A percentile compares a stretch with the other conserved stretches of the same genome.
Conservation (phyloP, 2,113 vertebrate species). For the Onychostruthus taczanowskii region DNA sequence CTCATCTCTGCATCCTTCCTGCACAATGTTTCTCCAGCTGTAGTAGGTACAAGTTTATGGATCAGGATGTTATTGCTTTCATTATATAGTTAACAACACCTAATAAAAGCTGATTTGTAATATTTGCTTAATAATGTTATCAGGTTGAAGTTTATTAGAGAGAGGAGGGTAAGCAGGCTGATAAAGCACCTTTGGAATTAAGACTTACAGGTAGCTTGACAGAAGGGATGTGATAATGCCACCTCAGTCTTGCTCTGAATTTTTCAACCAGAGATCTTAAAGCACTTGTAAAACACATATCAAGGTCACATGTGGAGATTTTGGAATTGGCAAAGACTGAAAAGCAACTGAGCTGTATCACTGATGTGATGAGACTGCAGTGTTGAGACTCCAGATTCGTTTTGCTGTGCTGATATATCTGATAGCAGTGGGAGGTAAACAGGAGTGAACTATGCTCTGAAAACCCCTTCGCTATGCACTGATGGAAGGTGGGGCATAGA, state of each 20-base stretch:
- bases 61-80: neutral
- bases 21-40: neutral
- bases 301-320: constrained; percentile 5
- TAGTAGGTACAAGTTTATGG: neutral
- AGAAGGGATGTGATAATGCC: neutral
- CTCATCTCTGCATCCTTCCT: neutral
- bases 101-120: constrained; percentile 7
- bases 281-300: neutral
- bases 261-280: neutral
- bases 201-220: neutral
- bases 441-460: neutral
- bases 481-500: neutral
- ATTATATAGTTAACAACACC: neutral
- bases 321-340: neutral
- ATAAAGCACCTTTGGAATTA: constrained; percentile 24
- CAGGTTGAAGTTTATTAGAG: constrained; percentile 36
- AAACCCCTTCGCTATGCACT: accelerated
- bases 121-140: constrained; percentile 45
- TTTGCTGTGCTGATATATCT: neutral
- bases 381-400: neutral
- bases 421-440: neutral
- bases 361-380: neutral
- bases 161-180: constrained; percentile 15
- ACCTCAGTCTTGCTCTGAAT: neutral
- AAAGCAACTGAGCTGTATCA: neutral